A percentile compares a stretch with the other conserved stretches of the same genome.
These are phyloP conservation scores for Eupithecia pulchellata DNA, from an alignment of 2,888 invertebrate genomes.

Conservation along the genomic window DNA sequence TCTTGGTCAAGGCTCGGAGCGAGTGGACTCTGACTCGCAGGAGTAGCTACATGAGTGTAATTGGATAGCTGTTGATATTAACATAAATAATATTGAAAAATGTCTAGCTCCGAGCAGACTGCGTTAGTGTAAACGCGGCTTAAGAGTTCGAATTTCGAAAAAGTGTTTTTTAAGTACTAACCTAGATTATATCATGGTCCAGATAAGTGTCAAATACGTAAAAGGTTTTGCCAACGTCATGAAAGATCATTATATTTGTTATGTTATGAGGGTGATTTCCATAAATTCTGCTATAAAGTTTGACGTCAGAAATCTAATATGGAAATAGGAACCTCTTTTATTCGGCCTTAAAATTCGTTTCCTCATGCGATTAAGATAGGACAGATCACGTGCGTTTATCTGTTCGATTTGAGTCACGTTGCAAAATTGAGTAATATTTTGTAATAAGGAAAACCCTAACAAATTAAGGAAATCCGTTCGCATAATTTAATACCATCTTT, in stretches of 20 bases:
- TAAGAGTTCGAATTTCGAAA: neutral
- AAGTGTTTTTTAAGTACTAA: neutral
- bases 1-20: too few relatives aligned
- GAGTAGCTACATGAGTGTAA: too few relatives aligned
- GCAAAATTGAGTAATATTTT: neutral
- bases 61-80: too few relatives aligned
- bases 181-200: neutral
- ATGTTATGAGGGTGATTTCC: constrained; percentile 22
- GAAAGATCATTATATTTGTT: neutral
- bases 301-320: constrained; percentile 19
- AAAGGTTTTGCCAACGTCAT: constrained; percentile 1
- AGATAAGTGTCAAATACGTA: neutral
- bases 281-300: constrained; percentile 10
- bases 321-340: constrained; percentile 1
- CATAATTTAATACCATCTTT: neutral
- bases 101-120: too few relatives aligned
- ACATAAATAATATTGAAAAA: too few relatives aligned
- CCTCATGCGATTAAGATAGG: neutral
- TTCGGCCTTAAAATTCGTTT: neutral
- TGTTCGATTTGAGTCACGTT: constrained; percentile 8
- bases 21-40: too few relatives aligned
- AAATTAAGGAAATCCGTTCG: neutral
- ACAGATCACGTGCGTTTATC: neutral
- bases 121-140: too few relatives aligned
- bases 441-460: constrained; percentile 3